A percentile compares a stretch with the other conserved stretches of the same genome.
These are phyloP conservation scores for Ectemnius lituratus DNA, from an alignment of 2,888 invertebrate genomes.

Conservation along the genomic window DNA sequence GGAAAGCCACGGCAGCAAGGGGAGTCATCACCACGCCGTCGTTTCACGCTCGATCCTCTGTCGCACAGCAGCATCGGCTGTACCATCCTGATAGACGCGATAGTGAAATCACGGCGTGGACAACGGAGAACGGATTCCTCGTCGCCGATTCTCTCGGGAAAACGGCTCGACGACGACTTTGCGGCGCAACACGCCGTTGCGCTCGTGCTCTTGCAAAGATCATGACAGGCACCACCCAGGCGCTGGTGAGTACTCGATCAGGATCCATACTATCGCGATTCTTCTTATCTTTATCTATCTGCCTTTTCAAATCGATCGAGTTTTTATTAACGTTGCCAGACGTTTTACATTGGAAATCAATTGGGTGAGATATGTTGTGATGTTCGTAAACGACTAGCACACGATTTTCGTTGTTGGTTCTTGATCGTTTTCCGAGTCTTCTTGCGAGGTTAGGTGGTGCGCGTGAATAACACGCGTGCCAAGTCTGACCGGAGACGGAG, in stretches of 20 bases:
- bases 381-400: not conserved
- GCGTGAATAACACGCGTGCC: slow-evolving; percentile 26
- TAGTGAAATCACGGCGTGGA: no score
- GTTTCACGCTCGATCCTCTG: slow-evolving; percentile 16
- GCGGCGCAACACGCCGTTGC: not conserved
- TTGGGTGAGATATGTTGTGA: not conserved
- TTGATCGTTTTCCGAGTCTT: no score
- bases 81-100: not conserved
- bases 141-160: not conserved
- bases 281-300: not conserved
- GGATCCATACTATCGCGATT: no score
- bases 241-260: slow-evolving; percentile 45
- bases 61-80: not conserved
- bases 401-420: no score
- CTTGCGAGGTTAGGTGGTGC: slow-evolving; percentile 23
- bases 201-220: not conserved
- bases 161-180: slow-evolving; percentile 4
- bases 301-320: not conserved
- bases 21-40: slow-evolving; percentile 11
- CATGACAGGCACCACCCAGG: slow-evolving; percentile 39
- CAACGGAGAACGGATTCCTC: not conserved
- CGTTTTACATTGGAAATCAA: not conserved
- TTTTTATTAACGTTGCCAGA: not conserved
- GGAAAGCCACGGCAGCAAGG: slow-evolving; percentile 1
- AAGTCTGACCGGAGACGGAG: slow-evolving; percentile 6